phyloP scores from a whole-genome alignment of 2,797 vertebrate genomes.

The Avahi laniger region DNA sequence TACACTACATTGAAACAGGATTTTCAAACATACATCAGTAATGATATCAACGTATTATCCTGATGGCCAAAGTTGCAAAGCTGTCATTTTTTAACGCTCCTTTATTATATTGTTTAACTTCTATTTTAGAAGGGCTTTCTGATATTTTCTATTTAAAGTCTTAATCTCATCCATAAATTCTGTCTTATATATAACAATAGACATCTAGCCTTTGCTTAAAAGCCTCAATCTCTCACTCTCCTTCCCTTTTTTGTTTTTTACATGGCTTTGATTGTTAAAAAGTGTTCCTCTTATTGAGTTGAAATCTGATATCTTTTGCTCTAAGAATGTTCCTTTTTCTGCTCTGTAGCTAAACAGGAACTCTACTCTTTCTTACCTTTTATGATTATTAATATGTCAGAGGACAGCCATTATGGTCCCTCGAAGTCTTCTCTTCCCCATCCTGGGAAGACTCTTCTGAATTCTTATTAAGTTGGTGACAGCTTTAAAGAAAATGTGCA shows the following conservation, averaged over 20 bases:
- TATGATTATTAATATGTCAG: not conserved
- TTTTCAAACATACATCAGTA: not conserved
- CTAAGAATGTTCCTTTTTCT: not conserved
- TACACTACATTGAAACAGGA: not conserved
- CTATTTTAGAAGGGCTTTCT: not conserved
- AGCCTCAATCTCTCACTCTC: not conserved
- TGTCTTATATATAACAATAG: not conserved
- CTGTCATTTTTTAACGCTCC: not conserved
- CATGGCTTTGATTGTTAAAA: constrained; percentile 4
- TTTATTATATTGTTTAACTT: not conserved
- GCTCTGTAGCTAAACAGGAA: not conserved
- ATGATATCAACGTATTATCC: not conserved
- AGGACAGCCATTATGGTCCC: not conserved
- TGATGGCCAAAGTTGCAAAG: not conserved
- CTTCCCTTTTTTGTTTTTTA: not conserved
- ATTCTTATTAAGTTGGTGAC: not conserved
- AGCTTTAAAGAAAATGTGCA: not conserved
- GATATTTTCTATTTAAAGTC: not conserved
- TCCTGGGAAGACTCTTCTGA: not conserved
- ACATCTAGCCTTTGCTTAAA: not conserved
- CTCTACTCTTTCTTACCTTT: not conserved
- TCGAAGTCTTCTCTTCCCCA: not conserved
- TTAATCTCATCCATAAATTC: not conserved
- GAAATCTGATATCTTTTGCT: not conserved
- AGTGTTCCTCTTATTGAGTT: not conserved